These are phyloP conservation scores for Phlogophora meticulosa DNA, from an alignment of 2,888 invertebrate species.

Conservation along the genomic window DNA sequence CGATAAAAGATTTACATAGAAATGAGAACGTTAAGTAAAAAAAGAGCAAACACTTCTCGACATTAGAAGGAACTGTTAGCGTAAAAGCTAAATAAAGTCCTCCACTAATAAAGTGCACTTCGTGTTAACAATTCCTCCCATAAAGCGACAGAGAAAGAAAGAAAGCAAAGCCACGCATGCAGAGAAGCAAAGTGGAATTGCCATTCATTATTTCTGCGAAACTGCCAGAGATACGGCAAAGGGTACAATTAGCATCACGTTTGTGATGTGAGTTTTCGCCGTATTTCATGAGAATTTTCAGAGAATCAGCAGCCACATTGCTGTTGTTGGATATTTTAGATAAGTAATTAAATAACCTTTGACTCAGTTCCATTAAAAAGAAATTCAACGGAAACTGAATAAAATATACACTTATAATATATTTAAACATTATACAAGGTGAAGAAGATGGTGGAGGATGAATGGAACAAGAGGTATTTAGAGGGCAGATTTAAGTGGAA, in stretches of 20 bases:
- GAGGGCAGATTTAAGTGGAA: no score
- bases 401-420: no score
- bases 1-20: background rate
- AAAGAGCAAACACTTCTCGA: background rate
- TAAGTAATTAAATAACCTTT: background rate
- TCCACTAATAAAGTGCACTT: constrained; percentile 27
- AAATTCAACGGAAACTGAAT: background rate
- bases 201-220: constrained; percentile 46
- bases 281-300: constrained; percentile 30
- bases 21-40: background rate
- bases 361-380: background rate
- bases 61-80: background rate
- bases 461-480: no score
- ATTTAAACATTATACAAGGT: no score
- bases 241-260: constrained; percentile 51
- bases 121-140: constrained; percentile 26
- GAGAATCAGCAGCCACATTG: background rate
- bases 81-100: constrained; percentile 15
- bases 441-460: no score
- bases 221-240: constrained; percentile 39
- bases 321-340: background rate
- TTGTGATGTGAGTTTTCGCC: constrained; percentile 40
- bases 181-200: constrained; percentile 34
- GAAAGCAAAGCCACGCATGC: constrained; percentile 26
- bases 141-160: constrained; percentile 22